phyloP scores from a whole-genome alignment of 1,140 invertebrate species.

The Leptinotarsa defecta region DNA sequence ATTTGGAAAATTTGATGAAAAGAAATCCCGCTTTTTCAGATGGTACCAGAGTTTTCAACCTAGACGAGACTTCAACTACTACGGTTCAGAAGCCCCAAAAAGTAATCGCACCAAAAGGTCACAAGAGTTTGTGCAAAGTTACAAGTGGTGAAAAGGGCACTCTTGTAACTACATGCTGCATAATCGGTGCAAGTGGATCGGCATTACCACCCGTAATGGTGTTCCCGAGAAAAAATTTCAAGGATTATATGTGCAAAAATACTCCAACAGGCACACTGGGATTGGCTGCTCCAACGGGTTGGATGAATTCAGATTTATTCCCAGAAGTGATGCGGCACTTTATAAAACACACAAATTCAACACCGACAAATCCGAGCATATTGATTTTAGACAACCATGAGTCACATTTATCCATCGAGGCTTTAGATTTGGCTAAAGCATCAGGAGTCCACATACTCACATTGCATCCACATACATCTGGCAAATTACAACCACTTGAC shows the following conservation, averaged over 20 bases:
- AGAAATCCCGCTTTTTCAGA: neutral
- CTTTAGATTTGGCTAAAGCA: conserved; percentile 46
- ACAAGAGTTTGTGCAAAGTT: neutral
- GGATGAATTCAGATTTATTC: conserved; percentile 58
- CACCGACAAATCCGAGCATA: conserved; percentile 51
- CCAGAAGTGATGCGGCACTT: conserved; percentile 53
- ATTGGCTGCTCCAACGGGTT: conserved; percentile 52
- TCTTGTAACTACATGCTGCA: conserved; percentile 37
- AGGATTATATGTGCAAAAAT: conserved; percentile 48
- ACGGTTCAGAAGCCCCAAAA: conserved; percentile 5
- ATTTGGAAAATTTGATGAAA: conserved; percentile 23
- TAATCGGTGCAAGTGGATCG: conserved; percentile 42
- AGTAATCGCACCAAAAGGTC: neutral
- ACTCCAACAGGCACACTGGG: conserved; percentile 55
- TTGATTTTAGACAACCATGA: conserved; percentile 56
- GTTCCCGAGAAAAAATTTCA: conserved; percentile 47
- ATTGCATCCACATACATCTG: conserved; percentile 57
- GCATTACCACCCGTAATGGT: conserved; percentile 39
- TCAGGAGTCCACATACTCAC: conserved; percentile 55
- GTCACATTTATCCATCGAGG: conserved; percentile 52
- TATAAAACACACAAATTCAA: conserved; percentile 48
- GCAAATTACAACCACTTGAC: conserved; percentile 60
- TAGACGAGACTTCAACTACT: conserved; percentile 3
- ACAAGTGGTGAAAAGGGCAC: conserved; percentile 53
- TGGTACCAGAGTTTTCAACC: conserved; percentile 20